A percentile compares a stretch with the other conserved stretches of the same genome.
phyloP scores from a whole-genome alignment of 1,140 invertebrate genomes.

The Trypoxylus dichotomus region DNA sequence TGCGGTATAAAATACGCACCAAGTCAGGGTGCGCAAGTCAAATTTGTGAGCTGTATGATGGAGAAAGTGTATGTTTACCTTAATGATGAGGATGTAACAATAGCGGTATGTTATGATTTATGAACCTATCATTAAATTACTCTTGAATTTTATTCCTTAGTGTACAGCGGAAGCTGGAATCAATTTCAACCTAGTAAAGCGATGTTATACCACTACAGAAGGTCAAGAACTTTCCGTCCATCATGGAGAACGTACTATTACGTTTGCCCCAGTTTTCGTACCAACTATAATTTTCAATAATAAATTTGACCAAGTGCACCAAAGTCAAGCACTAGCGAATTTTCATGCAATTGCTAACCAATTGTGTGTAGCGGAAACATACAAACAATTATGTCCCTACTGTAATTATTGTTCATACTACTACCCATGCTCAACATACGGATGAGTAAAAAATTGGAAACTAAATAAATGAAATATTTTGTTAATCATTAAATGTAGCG shows the following conservation, averaged over 20 bases:
- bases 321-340: slow-evolving; percentile 33
- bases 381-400: neutral
- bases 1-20: neutral
- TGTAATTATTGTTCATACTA: neutral
- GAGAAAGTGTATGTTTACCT: too few species aligned
- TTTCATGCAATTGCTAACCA: slow-evolving; percentile 19
- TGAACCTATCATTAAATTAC: neutral
- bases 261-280: slow-evolving; percentile 59
- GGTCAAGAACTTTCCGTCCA: slow-evolving; percentile 57
- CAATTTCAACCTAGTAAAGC: slow-evolving; percentile 39
- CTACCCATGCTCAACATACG: too few species aligned
- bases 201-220: slow-evolving; percentile 50
- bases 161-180: neutral
- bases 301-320: slow-evolving; percentile 34
- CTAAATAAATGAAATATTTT: too few species aligned
- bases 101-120: neutral
- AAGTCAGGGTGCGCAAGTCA: neutral
- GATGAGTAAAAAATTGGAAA: too few species aligned
- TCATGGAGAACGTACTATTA: slow-evolving; percentile 60
- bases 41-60: slow-evolving; percentile 9
- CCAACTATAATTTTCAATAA: slow-evolving; percentile 64
- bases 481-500: too few species aligned
- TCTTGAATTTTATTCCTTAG: neutral
- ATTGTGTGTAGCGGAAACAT: neutral
- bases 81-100: neutral